Evolutionary conservation across 1,140 invertebrate species (phyloP), one percentile per base, ranked within the genome.

Genomic region (Atta texana): DNA sequence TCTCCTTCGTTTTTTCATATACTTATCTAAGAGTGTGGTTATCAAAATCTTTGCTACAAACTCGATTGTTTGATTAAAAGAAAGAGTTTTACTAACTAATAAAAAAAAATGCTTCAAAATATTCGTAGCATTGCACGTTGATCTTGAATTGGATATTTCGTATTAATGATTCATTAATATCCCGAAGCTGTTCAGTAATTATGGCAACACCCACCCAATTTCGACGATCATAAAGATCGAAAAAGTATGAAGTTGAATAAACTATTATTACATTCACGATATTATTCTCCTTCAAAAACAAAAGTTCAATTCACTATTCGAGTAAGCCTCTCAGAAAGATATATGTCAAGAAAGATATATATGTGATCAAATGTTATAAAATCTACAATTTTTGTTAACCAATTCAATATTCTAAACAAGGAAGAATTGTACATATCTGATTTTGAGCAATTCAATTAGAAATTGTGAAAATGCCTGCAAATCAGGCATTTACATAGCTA

Each of bases 101-200:
- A 44, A 44, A 44, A 44, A 44, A 44, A 2, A 12, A 44, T 44
- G 10, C 8, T 44, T 44, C 8, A 44, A 44, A 44, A 7, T 44
- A 44, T 44, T 44, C 7, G 8, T 10, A 39, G 39, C 7, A 44
- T 44, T 44, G 39, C 8, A 1, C 8, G 39, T 44, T 44, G 39
- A 44, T 44, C 8, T 10, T 44, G 51, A 59, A n/a, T 39, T 21
- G 12, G 3, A 10, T 28, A n/a, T 44, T 18, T 28, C 12, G 1
- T n/a, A 55, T 6, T 57, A 71, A 59, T 55, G n/a, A 44, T 81
- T 14, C 39, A 81, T 28, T 34, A 24, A 59, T 72, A 81, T 59
- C 34, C 21, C 39, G 14, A 7, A 59, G 18, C 10, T 24, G 12
- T 82, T 49, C 4, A 39, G 12, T 66, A 49, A 74, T 68, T 34